A percentile compares a stretch with the other conserved stretches of the same genome.
Evolutionary conservation across 1,140 invertebrate species (phyloP).

Genomic region (Bombus difficillimus): DNA sequence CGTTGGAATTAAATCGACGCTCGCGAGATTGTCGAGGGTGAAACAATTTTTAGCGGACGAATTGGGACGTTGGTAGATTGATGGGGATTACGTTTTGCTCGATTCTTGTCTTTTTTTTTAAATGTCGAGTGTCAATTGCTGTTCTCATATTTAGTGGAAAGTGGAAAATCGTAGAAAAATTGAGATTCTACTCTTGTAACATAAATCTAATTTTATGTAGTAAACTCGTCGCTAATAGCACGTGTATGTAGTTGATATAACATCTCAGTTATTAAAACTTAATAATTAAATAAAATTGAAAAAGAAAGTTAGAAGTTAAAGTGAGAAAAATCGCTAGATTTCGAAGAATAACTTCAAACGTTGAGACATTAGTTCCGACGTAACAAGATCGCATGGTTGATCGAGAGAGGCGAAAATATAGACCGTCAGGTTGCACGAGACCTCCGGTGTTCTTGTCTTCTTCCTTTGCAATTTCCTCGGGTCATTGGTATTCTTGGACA

Average conservation of each 20-base stretch:
- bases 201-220: too few species aligned
- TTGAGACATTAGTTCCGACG: too few species aligned
- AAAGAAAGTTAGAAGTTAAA: too few species aligned
- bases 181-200: too few species aligned
- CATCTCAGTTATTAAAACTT: too few species aligned
- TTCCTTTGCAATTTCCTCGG: slow-evolving; percentile 49
- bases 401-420: background rate
- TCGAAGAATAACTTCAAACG: background rate
- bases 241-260: too few species aligned
- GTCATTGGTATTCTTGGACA: slow-evolving; percentile 60
- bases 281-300: too few species aligned
- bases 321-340: background rate
- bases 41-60: background rate
- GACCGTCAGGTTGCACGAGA: background rate
- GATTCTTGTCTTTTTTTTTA: too few species aligned
- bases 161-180: too few species aligned
- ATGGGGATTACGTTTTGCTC: background rate
- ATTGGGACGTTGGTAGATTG: background rate
- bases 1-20: background rate
- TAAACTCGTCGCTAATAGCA: too few species aligned
- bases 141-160: too few species aligned
- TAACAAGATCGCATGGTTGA: background rate
- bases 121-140: too few species aligned
- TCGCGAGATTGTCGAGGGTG: background rate
- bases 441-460: slow-evolving; percentile 19